phyloP scores from a whole-genome alignment of 2,113 vertebrate species.

The Nicator chloris region DNA sequence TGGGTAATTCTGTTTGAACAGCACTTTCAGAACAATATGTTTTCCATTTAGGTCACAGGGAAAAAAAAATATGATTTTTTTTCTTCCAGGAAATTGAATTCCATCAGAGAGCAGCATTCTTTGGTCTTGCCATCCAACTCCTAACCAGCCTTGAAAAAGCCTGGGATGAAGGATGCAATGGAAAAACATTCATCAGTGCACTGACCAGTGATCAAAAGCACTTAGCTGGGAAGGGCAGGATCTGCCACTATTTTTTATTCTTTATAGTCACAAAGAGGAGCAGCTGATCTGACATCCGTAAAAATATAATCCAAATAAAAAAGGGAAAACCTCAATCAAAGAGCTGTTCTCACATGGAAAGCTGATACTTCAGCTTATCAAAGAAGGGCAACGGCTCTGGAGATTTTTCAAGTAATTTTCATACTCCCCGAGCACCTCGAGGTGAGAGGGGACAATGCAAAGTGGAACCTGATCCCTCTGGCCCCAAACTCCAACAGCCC shows the following conservation, averaged over 20 bases:
- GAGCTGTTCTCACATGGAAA: not conserved
- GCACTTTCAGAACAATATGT: conserved; percentile 65
- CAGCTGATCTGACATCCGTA: not conserved
- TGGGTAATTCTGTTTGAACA: conserved; percentile 60
- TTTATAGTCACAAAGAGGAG: not conserved
- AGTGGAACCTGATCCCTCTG: not conserved
- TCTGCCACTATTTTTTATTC: not conserved
- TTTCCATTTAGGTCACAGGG: conserved; percentile 58
- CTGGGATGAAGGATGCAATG: conserved; percentile 14
- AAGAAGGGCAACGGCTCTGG: not conserved
- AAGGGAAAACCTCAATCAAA: not conserved
- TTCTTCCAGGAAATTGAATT: conserved; percentile 35
- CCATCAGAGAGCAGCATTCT: not conserved
- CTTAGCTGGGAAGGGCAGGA: conserved; percentile 11
- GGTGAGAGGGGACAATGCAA: not conserved
- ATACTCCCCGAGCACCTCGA: not conserved
- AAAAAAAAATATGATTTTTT: not conserved
- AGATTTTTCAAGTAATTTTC: not conserved
- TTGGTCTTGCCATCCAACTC: conserved; percentile 22
- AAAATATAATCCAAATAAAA: conserved; percentile 13
- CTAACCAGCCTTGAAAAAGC: conserved; percentile 35
- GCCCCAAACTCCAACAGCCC: not conserved
- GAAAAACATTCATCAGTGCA: conserved; percentile 3
- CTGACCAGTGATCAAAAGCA: conserved; percentile 41
- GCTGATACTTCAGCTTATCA: not conserved